Conservation (phyloP, 1,140 invertebrate species). For the Apocrypta bakeri region DNA sequence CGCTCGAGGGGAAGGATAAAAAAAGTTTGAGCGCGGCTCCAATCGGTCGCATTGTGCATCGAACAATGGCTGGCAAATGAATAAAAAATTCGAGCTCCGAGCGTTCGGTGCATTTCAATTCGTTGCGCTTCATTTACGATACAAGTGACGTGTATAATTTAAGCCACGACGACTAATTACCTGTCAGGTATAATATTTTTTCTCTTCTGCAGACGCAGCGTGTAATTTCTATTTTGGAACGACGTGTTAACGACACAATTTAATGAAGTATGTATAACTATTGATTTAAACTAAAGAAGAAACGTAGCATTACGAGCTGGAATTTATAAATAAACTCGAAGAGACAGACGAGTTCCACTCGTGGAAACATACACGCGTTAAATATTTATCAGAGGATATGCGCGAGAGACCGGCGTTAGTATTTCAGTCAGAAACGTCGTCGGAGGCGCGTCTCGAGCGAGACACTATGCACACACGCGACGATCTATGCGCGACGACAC, state of each 20-base stretch:
- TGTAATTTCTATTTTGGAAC: too few species aligned
- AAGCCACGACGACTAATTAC: neutral
- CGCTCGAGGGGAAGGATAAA: neutral
- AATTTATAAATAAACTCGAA: slow-evolving; percentile 3
- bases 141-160: neutral
- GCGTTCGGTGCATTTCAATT: slow-evolving; percentile 3
- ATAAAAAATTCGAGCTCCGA: slow-evolving; percentile 56
- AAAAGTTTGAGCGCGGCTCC: neutral
- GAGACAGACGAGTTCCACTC: neutral
- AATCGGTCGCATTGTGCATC: slow-evolving; percentile 25
- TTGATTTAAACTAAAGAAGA: neutral
- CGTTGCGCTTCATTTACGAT: neutral
- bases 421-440: slow-evolving; percentile 15
- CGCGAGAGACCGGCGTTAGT: neutral
- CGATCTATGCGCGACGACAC: neutral
- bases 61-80: slow-evolving; percentile 60
- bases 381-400: slow-evolving; percentile 26
- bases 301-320: neutral
- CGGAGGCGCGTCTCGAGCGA: neutral
- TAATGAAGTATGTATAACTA: neutral
- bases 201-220: slow-evolving; percentile 15
- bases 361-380: neutral
- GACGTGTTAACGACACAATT: too few species aligned
- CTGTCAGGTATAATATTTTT: slow-evolving; percentile 8
- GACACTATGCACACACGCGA: neutral